These are phyloP conservation scores for Petroica traversi DNA, from an alignment of 2,113 vertebrate genomes.

Conservation along the genomic window DNA sequence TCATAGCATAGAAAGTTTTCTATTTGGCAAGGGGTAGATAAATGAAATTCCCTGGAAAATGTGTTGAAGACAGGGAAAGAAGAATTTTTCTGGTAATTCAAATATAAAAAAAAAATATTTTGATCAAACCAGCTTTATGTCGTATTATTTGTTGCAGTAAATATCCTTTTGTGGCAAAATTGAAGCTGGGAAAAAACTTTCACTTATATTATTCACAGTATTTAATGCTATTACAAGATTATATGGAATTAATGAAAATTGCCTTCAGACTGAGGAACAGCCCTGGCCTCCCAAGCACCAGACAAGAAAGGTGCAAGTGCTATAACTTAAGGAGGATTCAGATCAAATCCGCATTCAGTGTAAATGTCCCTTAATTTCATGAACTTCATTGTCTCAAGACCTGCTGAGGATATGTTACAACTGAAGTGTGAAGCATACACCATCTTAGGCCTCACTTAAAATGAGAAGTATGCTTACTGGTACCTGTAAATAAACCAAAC, in stretches of 20 bases:
- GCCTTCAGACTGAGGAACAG: background rate
- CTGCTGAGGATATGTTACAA: background rate
- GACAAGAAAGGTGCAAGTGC: background rate
- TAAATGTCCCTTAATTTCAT: background rate
- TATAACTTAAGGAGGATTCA: background rate
- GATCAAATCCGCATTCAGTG: background rate
- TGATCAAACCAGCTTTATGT: background rate
- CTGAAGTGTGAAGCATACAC: background rate
- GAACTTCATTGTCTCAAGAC: background rate
- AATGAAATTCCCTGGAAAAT: background rate
- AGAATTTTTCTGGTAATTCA: slow-evolving; percentile 3
- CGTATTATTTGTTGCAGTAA: background rate
- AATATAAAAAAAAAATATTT: background rate
- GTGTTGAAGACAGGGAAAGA: background rate
- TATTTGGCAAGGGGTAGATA: background rate
- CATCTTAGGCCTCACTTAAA: background rate
- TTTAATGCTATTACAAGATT: background rate
- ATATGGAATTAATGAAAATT: slow-evolving; percentile 6
- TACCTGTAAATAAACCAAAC: background rate
- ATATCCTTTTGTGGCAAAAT: background rate
- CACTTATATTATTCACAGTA: background rate
- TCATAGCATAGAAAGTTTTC: background rate
- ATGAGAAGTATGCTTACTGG: background rate
- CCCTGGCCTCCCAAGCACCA: background rate
- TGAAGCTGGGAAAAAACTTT: background rate